Conservation (phyloP, 1,140 invertebrate species). For the Camponotus pennsylvanicus region DNA sequence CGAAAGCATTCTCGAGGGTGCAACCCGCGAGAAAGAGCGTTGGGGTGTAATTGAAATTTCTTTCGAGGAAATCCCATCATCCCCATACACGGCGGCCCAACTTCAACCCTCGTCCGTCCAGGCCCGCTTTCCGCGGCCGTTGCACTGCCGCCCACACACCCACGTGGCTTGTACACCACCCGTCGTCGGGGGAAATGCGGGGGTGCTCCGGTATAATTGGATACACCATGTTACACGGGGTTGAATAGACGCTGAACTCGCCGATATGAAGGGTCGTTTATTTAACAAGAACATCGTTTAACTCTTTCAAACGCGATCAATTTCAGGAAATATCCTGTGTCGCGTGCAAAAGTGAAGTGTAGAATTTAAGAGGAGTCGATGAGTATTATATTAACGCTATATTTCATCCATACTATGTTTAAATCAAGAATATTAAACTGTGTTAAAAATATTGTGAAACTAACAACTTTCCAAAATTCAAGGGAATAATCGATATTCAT, state of each 20-base stretch:
- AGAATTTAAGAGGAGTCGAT: neutral
- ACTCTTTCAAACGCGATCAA: conserved; percentile 24
- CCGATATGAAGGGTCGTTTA: conserved; percentile 4
- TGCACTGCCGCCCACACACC: conserved; percentile 73
- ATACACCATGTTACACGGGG: conserved; percentile 56
- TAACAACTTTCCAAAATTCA: conserved; percentile 43
- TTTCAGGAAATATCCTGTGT: neutral
- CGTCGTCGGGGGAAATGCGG: conserved; percentile 25
- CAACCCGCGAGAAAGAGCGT: conserved; percentile 55
- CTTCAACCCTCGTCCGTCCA: conserved; percentile 40
- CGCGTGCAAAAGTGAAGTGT: neutral
- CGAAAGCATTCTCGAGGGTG: conserved; percentile 65
- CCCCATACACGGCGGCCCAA: conserved; percentile 47
- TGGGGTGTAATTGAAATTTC: conserved; percentile 78
- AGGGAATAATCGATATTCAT: conserved; percentile 60
- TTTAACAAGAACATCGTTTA: conserved; percentile 52
- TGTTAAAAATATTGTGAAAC: conserved; percentile 3
- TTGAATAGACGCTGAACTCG: conserved; percentile 51
- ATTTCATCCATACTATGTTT: neutral
- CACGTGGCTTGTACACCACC: conserved; percentile 38
- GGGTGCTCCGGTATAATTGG: conserved; percentile 51
- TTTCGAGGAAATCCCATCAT: conserved; percentile 74
- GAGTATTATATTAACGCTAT: neutral
- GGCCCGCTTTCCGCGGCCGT: conserved; percentile 71
- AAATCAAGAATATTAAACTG: neutral